phyloP scores from a whole-genome alignment of 2,113 vertebrate species.

The Trachemys scripta region DNA sequence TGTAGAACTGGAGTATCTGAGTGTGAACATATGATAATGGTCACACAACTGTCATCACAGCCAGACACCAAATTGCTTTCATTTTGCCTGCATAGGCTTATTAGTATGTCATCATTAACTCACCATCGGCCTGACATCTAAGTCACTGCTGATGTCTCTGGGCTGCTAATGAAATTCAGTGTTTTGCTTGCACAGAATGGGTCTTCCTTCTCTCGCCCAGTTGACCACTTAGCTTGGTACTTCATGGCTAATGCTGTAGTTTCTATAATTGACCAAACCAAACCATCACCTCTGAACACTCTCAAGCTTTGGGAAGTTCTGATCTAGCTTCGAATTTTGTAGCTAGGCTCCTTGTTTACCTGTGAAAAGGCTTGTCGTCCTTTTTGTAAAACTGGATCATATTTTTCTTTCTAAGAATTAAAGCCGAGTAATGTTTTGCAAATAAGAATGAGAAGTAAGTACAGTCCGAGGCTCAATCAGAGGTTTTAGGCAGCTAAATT shows the following conservation, averaged over 20 bases:
- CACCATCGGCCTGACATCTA: neutral
- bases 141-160: slow-evolving; percentile 1
- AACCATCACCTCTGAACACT: rapidly evolving
- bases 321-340: neutral
- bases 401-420: neutral
- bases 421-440: neutral
- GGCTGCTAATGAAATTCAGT: neutral
- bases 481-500: slow-evolving; percentile 3
- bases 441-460: neutral
- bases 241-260: neutral
- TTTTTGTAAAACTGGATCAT: rapidly evolving
- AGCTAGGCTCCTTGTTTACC: neutral
- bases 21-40: neutral
- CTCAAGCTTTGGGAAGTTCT: neutral
- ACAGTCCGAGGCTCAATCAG: neutral
- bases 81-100: slow-evolving; percentile 16
- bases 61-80: neutral
- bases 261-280: rapidly evolving
- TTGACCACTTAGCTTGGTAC: neutral
- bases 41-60: slow-evolving; percentile 16
- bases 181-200: neutral
- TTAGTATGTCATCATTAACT: slow-evolving; percentile 2
- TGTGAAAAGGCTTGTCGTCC: neutral
- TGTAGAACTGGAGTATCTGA: neutral
- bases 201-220: neutral